Percentiles rank a stretch among this genome's conserved stretches.
These are phyloP conservation scores for Cathartes aura DNA, from an alignment of 2,113 vertebrate genomes.

Conservation along the genomic window DNA sequence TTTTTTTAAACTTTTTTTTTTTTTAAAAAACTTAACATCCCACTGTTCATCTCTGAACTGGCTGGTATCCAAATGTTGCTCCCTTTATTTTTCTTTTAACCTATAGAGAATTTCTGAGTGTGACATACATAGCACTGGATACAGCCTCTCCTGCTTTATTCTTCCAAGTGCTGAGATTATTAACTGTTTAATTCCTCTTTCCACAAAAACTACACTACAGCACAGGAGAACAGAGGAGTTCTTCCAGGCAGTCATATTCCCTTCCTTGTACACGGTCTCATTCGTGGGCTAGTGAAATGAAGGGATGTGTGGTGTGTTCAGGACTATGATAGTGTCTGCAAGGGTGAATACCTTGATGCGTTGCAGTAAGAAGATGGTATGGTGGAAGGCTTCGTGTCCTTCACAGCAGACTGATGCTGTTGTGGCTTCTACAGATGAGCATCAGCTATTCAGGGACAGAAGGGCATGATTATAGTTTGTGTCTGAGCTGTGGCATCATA, in stretches of 20 bases:
- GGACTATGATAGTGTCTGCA: neutral
- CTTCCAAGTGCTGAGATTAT: neutral
- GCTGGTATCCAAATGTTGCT: neutral
- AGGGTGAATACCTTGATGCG: neutral
- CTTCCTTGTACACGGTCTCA: accelerated
- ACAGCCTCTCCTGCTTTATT: neutral
- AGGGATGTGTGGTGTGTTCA: neutral
- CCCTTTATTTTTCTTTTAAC: neutral
- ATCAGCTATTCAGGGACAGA: neutral
- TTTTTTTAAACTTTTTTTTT: too few species aligned
- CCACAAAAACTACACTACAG: neutral
- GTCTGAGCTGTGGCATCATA: neutral
- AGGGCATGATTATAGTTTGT: neutral
- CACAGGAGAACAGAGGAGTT: neutral
- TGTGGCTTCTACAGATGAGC: neutral
- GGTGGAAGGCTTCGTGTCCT: neutral
- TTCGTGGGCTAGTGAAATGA: neutral
- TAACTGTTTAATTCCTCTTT: neutral
- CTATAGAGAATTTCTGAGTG: neutral
- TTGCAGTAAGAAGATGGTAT: neutral
- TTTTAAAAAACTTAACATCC: neutral
- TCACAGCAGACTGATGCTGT: neutral
- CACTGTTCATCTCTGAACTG: neutral
- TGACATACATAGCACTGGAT: neutral
- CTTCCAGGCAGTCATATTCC: neutral